phyloP scores from a whole-genome alignment of 1,140 invertebrate genomes.

The Neodiprion lecontei region DNA sequence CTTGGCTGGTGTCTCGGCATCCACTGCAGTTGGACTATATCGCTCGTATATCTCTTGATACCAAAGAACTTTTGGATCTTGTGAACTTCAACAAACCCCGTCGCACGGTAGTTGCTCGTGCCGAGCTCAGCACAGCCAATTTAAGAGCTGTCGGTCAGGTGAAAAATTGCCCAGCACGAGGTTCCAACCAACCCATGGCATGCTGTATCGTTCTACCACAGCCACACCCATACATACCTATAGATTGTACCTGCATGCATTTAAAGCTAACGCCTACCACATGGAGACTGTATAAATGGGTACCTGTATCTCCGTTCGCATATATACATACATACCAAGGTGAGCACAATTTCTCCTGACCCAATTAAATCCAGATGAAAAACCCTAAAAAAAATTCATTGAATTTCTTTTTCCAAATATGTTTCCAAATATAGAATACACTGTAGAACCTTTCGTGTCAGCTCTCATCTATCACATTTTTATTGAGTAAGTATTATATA shows the following conservation, averaged over 20 bases:
- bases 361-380: too few relatives aligned
- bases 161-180: neutral
- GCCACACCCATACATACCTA: neutral
- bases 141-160: slow-evolving; percentile 6
- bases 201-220: neutral
- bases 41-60: slow-evolving; percentile 3
- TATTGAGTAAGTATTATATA: too few relatives aligned
- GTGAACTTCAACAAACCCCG: neutral
- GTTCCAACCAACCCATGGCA: neutral
- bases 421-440: too few relatives aligned
- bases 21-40: neutral
- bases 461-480: too few relatives aligned
- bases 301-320: too few relatives aligned
- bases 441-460: too few relatives aligned
- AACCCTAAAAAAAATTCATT: too few relatives aligned
- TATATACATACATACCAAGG: too few relatives aligned
- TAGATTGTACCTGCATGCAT: neutral
- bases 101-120: slow-evolving; percentile 1
- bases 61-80: neutral
- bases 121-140: neutral
- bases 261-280: neutral
- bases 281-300: too few relatives aligned
- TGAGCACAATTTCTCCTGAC: too few relatives aligned
- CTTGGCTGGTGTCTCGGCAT: too few relatives aligned
- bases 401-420: too few relatives aligned